These are phyloP conservation scores for Sparidentex hasta DNA, from an alignment of 2,797 vertebrate species.

Conservation along the genomic window DNA sequence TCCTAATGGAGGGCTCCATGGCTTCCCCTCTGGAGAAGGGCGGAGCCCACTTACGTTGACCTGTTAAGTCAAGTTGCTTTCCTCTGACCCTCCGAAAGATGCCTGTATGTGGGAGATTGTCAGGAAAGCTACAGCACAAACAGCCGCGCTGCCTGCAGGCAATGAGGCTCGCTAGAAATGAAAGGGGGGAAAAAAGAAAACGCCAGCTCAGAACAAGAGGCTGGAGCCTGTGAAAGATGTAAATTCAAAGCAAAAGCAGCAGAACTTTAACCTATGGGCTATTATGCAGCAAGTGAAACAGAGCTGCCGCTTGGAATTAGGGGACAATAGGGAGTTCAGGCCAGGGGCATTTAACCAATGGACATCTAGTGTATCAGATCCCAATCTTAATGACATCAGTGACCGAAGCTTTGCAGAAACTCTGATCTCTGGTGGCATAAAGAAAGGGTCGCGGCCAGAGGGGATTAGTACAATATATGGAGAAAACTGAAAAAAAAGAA, in stretches of 20 bases:
- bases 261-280: slow-evolving; percentile 85
- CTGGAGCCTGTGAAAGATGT: slow-evolving; percentile 79
- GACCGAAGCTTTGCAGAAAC: slow-evolving; percentile 79
- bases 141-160: slow-evolving; percentile 73
- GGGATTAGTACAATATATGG: slow-evolving; percentile 75
- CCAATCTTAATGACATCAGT: slow-evolving; percentile 85
- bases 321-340: slow-evolving; percentile 79
- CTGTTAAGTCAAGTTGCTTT: slow-evolving; percentile 88
- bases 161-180: slow-evolving; percentile 54
- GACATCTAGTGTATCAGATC: slow-evolving; percentile 84
- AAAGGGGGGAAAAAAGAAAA: slow-evolving; percentile 66
- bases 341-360: slow-evolving; percentile 83
- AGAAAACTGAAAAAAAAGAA: slow-evolving; percentile 51
- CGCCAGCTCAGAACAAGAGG: slow-evolving; percentile 72
- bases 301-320: slow-evolving; percentile 85
- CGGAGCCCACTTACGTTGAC: slow-evolving; percentile 85
- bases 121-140: slow-evolving; percentile 72
- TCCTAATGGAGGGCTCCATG: slow-evolving; percentile 84
- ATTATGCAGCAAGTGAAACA: slow-evolving; percentile 83
- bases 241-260: slow-evolving; percentile 85
- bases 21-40: slow-evolving; percentile 84
- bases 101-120: slow-evolving; percentile 78
- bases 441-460: slow-evolving; percentile 71
- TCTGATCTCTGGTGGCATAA: slow-evolving; percentile 83
- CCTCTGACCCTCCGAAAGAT: slow-evolving; percentile 84